phyloP scores from a whole-genome alignment of 2,113 vertebrate genomes.

The Trichomycterus rosablanca region DNA sequence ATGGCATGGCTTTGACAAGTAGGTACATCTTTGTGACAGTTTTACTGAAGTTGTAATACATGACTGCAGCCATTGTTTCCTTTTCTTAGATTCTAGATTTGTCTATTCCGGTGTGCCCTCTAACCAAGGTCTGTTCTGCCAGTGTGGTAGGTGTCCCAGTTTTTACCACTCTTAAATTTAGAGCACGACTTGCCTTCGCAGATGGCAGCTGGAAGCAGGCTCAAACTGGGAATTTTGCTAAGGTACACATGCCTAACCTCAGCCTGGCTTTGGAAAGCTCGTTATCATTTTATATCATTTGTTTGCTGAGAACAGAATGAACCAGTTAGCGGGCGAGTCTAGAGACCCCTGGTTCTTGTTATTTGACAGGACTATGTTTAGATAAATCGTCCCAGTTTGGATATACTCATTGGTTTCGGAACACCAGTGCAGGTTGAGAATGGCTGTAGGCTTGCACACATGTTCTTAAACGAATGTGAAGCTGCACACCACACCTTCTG shows the following conservation, averaged over 20 bases:
- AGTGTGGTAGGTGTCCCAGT: conserved; percentile 38
- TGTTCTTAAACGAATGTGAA: no score
- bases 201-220: conserved; percentile 12
- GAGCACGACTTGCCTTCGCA: conserved; percentile 27
- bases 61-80: no score
- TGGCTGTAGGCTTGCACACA: no score
- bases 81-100: no score
- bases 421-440: no score
- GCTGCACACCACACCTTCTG: no score
- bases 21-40: background rate
- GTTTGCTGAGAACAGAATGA: conserved; percentile 8
- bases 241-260: conserved; percentile 6
- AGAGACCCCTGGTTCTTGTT: no score
- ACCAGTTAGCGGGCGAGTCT: background rate
- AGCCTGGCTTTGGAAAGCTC: conserved; percentile 15
- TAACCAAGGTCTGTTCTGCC: conserved; percentile 26
- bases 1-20: background rate
- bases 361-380: no score
- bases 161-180: conserved; percentile 32
- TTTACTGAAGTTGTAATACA: no score
- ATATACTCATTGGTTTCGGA: no score
- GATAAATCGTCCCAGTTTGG: no score
- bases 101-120: conserved; percentile 26
- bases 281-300: conserved; percentile 2
- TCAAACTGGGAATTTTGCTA: conserved; percentile 12